Base-by-base conservation (phyloP, 1,140 invertebrate species). In the Aplysia californica region DNA sequence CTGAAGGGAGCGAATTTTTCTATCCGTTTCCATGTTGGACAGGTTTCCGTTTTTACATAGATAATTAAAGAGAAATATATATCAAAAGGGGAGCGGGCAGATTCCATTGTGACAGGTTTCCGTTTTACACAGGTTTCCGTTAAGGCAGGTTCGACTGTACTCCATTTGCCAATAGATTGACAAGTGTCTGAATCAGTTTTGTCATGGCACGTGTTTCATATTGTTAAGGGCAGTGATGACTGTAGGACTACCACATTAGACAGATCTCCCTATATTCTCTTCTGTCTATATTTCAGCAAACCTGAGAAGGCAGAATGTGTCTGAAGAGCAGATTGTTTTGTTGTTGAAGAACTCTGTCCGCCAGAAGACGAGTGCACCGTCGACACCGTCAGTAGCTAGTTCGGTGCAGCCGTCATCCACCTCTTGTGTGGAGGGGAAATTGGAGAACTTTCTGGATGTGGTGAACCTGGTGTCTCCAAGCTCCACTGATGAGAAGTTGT, bases 391-490 rank as follows among this genome's bases (percentile, higher is more conserved):
- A 29, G 36, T 35, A 64, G 29, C 29, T 3, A 4, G 3, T 10
- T 64, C 4, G 4, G 6, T 33, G 31, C n/a, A 61, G 23, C 20
- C 1, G 61, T 36, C 20, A 65, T 2, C 5, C 31, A 65, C 1
- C 31, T 36, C 10, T 20, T 36, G 39, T 2, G 3, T 65, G 23
- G 61, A 65, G 23, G 21, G 6, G 35, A 36, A 65, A n/a, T 5
- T 65, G 3, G 61, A 65, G 35, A 10, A 36, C 29, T 21, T 1
- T 65, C 31, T 36, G 33, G 66, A 68, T 20, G 31, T 39, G 35
- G 66, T 68, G 38, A 44, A 68, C 39, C 50, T 68, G 66, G 66
- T 68, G 4, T 68, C 66, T 29, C 39, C 66, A 44, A 68, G 66
- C n/a, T n/a, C n/a, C 29, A 23, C 66, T 44, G 66, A 68, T 21